phyloP scores from a whole-genome alignment of 1,140 invertebrate species.

The Bombus superbus region DNA sequence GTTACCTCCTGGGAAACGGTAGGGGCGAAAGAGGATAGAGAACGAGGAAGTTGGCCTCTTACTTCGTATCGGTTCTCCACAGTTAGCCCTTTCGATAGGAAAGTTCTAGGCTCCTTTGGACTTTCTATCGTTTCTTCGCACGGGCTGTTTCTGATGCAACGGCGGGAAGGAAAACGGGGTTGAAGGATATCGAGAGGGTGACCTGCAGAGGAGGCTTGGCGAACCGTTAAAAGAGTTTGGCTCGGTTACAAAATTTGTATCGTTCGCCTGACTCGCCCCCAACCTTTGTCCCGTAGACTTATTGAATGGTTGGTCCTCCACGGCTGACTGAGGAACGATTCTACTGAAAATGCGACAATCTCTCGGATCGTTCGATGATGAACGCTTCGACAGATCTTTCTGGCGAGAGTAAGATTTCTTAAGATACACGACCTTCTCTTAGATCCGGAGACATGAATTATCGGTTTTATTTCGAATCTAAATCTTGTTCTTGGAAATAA shows the following conservation, averaged over 20 bases:
- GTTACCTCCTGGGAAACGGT: neutral
- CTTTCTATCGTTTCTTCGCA: conserved; percentile 57
- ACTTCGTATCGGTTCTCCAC: conserved; percentile 58
- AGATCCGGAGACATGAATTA: too few species aligned
- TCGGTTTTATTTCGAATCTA: too few species aligned
- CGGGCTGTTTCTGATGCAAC: neutral
- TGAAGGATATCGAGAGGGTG: neutral
- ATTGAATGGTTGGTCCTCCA: conserved; percentile 46
- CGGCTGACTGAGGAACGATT: conserved; percentile 55
- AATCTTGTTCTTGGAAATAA: too few species aligned
- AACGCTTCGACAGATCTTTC: neutral
- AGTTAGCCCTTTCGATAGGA: conserved; percentile 65
- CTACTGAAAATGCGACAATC: conserved; percentile 26
- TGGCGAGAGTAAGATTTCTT: neutral
- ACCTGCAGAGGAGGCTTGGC: conserved; percentile 31
- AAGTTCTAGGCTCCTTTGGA: conserved; percentile 71
- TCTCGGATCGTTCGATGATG: neutral
- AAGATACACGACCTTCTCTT: too few species aligned
- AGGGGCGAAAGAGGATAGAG: conserved; percentile 9
- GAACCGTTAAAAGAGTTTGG: conserved; percentile 76
- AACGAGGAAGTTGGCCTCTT: conserved; percentile 66
- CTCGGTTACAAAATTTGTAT: conserved; percentile 74
- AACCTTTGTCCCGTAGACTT: conserved; percentile 27
- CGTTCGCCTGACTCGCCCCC: conserved; percentile 31
- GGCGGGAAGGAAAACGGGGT: neutral